Percentiles rank a stretch among this genome's conserved stretches.
Evolutionary conservation across 2,888 invertebrate genomes (phyloP).

Genomic region (Synanthedon andrenaeformis): DNA sequence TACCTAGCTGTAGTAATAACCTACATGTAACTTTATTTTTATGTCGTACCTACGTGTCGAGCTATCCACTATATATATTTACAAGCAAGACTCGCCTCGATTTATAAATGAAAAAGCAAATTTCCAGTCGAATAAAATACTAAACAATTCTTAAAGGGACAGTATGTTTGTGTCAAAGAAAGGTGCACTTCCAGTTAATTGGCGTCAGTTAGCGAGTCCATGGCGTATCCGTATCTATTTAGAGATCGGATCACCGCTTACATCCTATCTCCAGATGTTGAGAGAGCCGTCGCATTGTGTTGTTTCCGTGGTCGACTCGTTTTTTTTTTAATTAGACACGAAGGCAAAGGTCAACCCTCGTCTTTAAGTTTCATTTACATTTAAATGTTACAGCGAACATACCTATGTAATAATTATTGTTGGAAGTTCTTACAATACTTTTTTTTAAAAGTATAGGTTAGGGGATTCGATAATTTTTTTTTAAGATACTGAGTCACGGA

Average conservation of each 20-base stretch:
- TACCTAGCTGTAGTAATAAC: too few species aligned
- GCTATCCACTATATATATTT: too few species aligned
- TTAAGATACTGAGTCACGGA: too few species aligned
- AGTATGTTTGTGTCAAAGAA: constrained; percentile 16
- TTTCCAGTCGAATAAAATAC: too few species aligned
- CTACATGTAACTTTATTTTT: too few species aligned
- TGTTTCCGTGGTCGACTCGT: constrained; percentile 25
- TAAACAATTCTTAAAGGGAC: too few species aligned
- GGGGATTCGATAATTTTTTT: too few species aligned
- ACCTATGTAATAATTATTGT: not conserved
- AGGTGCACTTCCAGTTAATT: constrained; percentile 27
- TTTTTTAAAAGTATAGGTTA: not conserved
- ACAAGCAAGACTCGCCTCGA: too few species aligned
- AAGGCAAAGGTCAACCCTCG: not conserved
- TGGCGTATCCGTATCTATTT: constrained; percentile 27
- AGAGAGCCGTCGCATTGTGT: constrained; percentile 20
- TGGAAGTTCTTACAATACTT: not conserved
- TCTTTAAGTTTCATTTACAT: not conserved
- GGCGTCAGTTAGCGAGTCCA: constrained; percentile 39
- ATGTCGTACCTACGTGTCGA: too few species aligned
- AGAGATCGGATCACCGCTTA: constrained; percentile 20
- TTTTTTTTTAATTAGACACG: constrained; percentile 4
- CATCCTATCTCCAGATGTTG: constrained; percentile 17
- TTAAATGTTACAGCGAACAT: not conserved
- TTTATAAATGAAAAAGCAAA: too few species aligned